Base-by-base conservation (phyloP, 2,888 invertebrate genomes). In the Bellardia pandia region DNA sequence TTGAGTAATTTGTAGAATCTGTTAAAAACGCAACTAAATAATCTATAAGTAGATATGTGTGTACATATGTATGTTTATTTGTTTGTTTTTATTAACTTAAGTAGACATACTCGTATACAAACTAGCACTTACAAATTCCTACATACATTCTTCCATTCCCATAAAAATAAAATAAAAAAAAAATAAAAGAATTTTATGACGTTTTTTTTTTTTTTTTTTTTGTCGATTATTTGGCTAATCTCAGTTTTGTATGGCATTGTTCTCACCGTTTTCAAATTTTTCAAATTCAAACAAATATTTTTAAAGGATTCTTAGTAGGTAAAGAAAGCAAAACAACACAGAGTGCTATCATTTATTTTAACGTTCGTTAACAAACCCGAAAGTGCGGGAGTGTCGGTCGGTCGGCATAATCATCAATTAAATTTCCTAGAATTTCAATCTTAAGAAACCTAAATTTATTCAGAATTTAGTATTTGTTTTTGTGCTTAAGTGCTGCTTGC, bases 371-470 rank as follows among this genome's bases (percentile, higher is more conserved):
- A 11, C 16, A 56, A 53, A 37, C 3, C 51, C 3, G 64, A 33
- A 23, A 40, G 74, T 82, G 77, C 58, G 74, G 71, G 71, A 80
- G 76, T 86, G 86, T 80, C 33, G 33, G 23, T 23, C 23, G 23
- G 23, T 33, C 86, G 86, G 79, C 84, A 80, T 60, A 71, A 84
- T 84, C 69, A 76, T 86, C 76, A 86, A 86, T 76, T 42, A 72
- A 80, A 86, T 40, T 86, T 86, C 84, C 51, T 72, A 62, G 76
- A 77, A 81, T 60, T 58, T 1, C 33, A 23, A 14, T 71, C 45
- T 42, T n/a, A 58, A 48, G 16, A 37, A 71, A 56, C 37, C 16
- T 23, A 23, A 37, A 77, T 69, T 83, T 71, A 76, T 53, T 64
- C 0, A 64, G 77, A 77, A 83, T 69, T 76, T 76, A 16, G 11